Evolutionary conservation across 2,888 invertebrate genomes (phyloP), one percentile per base, ranked within the genome.

Genomic region (Aricia artaxerxes): DNA sequence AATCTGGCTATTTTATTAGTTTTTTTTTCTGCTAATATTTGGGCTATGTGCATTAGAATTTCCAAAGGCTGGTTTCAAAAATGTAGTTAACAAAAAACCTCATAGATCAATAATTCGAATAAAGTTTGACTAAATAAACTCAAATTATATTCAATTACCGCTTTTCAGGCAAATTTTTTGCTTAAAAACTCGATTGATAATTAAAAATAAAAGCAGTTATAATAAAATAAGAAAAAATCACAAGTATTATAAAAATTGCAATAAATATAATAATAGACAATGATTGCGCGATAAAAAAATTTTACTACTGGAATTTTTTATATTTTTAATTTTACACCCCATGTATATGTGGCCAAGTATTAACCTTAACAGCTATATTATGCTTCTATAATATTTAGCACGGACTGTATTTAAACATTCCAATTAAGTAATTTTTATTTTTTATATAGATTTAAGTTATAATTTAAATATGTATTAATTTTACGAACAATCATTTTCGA

Each of bases 1-100:
- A 64, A 64, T 64, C 31, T 64, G 31, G 11, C 9, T 64, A 64
- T 31, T 64, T 64, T 64, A 64, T 31, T 64, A 64, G 64, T 64
- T 60, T 31, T 64, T 64, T 16, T n/a, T 61, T 24, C 24, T 24
- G 4, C 16, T 49, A 49, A 57, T 16, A 16, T 57, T 57, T 64
- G 64, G 64, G 64, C 1, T 64, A 31, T 64, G 64, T 64, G 64
- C 31, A 64, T 64, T 64, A 31, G 4, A 31, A 60, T 4, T 31
- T 24, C 24, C 9, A 61, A 24, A n/a, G 4, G 24, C 64, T 64
- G 64, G 4, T 64, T 64, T 64, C 24, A 64, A 64, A 64, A 64
- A 7, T 11, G 31, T 31, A 31, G 9, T 3, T 31, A 3, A 11
- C 9, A 31, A 64, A 2, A n/a, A 61, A 9, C 24, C 24, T 31